These are phyloP conservation scores for human DNA, from an alignment of 2,113 vertebrate genomes.

Conservation along the genomic window DNA sequence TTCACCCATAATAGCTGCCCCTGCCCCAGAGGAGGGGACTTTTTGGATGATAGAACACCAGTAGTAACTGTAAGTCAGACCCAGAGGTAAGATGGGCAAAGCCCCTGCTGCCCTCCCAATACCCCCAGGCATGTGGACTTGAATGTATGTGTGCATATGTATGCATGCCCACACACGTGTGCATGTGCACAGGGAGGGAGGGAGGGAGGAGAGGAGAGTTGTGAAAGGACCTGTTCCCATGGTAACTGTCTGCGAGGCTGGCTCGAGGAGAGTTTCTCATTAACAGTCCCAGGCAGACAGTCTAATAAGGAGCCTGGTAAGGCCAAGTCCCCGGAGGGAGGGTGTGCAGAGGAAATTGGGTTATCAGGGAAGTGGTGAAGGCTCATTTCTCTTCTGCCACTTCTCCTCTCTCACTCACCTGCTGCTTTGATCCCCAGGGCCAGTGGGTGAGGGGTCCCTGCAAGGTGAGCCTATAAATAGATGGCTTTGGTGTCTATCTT, in stretches of 20 bases:
- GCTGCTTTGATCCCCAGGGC: not conserved
- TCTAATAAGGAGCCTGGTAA: slow-evolving; percentile 38
- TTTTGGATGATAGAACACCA: not conserved
- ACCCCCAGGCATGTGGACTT: not conserved
- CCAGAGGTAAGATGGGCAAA: not conserved
- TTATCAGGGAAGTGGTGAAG: not conserved
- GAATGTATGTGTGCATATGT: not conserved
- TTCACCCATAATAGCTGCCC: not conserved
- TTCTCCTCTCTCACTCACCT: not conserved
- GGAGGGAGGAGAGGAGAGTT: not conserved
- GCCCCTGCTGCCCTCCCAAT: not conserved
- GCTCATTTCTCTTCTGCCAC: not conserved
- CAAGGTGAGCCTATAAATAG: not conserved
- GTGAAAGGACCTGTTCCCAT: not conserved
- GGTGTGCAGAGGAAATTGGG: slow-evolving; percentile 41
- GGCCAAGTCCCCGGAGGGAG: not conserved
- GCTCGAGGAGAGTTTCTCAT: slow-evolving; percentile 15
- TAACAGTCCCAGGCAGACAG: slow-evolving; percentile 28
- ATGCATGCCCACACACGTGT: fast-evolving
- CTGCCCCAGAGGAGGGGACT: not conserved
- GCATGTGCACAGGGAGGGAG: not conserved
- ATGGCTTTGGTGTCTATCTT: not conserved
- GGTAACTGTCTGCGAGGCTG: slow-evolving; percentile 8
- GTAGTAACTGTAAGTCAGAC: not conserved
- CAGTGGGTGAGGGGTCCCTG: not conserved